Evolutionary conservation across 2,888 invertebrate species (phyloP).

Genomic region (Orchesella flavescens): DNA sequence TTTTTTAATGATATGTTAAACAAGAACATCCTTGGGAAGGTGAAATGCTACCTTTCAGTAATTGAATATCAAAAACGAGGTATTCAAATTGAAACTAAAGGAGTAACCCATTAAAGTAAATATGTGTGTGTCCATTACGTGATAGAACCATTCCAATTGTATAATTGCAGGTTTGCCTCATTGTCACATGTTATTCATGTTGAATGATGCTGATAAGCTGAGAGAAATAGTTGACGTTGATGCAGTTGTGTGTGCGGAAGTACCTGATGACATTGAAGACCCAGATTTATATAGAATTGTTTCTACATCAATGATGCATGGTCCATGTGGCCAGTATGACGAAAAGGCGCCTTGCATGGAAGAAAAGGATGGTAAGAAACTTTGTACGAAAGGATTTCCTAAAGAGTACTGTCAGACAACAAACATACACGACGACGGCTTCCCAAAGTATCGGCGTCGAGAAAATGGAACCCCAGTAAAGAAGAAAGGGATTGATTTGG

Average conservation of each 20-base stretch:
- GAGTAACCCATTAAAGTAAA: too few species aligned
- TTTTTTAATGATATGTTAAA: constrained; percentile 69
- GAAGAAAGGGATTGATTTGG: constrained; percentile 60
- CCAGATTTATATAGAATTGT: constrained; percentile 65
- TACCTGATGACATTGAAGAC: constrained; percentile 64
- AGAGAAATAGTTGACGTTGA: constrained; percentile 50
- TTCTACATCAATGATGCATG: constrained; percentile 69
- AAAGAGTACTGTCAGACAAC: constrained; percentile 71
- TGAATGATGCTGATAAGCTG: constrained; percentile 62
- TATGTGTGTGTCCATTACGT: not conserved
- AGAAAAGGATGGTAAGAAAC: constrained; percentile 63
- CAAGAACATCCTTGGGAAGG: constrained; percentile 66
- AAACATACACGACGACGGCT: constrained; percentile 70
- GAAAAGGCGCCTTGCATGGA: constrained; percentile 70
- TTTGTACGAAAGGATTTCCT: constrained; percentile 71
- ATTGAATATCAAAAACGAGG: constrained; percentile 73
- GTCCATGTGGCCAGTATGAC: constrained; percentile 70
- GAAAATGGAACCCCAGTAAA: constrained; percentile 2
- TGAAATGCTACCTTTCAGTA: constrained; percentile 57
- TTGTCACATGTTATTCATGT: constrained; percentile 63
- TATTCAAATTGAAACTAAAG: too few species aligned
- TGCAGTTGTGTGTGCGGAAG: constrained; percentile 68
- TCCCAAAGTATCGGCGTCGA: constrained; percentile 72
- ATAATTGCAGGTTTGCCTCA: constrained; percentile 68
- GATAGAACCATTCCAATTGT: too few species aligned